Base-by-base conservation (phyloP, 2,113 vertebrate species). In the Leptobrachium ailaonicum region DNA sequence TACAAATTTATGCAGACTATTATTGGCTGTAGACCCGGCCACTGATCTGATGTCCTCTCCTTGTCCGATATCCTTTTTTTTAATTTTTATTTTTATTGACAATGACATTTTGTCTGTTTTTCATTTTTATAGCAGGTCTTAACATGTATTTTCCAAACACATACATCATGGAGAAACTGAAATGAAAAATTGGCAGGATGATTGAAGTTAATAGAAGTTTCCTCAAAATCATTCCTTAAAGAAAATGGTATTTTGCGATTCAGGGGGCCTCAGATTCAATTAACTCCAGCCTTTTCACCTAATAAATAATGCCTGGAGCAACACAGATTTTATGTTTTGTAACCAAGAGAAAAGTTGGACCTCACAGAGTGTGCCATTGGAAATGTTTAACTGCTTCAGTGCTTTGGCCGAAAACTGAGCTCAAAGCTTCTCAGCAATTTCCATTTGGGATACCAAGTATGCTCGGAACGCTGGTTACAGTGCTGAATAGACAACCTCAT, bases 221-320 rank as follows among this genome's bases (percentile, higher is more conserved):
- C 20, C 20, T 32, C 20, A 32, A 32, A 32, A 32, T 32, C 20
- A 32, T 32, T 32, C 20, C 20, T 32, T 32, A 32, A 32, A 32
- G 20, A 32, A 32, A 32, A 54, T 62, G 45, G 47, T 50, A 50
- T 32, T 77, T 77, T 70, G 40, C 76, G 45, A 4, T 71, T 77
- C 42, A 66, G 54, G 6, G 44, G 68, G 41, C 40, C n/a, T 6
- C 53, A 50, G 50, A 43, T 72, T 72, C 4, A 44, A 44, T 68
- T 42, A 66, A 72, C 41, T 62, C 60, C 45, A 53, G 50, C 41
- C 68, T 47, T 63, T 45, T 70, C 76, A 71, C 77, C 70, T 79
- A 72, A 79, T 79, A 64, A 79, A 72, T 64, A 64, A 72, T 79
- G 41, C 58, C 56, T 66, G 13, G 44, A 20, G 47, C 41, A 74